phyloP scores from a whole-genome alignment of 1,140 invertebrate genomes.

The Brachionus asplanchnoidis region DNA sequence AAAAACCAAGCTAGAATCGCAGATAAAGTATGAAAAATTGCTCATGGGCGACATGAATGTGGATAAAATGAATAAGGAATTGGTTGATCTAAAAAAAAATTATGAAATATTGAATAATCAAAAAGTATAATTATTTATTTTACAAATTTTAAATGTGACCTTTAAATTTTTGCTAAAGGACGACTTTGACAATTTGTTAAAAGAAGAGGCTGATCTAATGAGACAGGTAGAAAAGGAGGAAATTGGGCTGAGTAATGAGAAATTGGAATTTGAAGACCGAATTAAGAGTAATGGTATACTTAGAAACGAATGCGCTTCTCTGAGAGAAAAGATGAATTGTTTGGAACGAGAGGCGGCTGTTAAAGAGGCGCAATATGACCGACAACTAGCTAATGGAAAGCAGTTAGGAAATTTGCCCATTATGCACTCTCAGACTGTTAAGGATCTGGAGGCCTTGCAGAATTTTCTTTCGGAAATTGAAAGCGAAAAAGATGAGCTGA shows the following conservation, averaged over 20 bases:
- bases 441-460: conserved; percentile 21
- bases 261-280: neutral
- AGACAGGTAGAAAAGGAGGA: neutral
- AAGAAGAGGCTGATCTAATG: neutral
- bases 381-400: conserved; percentile 14
- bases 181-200: neutral
- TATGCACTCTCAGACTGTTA: neutral
- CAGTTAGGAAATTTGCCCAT: conserved; percentile 2
- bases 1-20: neutral
- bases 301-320: neutral
- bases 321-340: neutral
- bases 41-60: neutral
- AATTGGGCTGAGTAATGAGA: neutral
- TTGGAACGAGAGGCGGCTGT: conserved; percentile 11
- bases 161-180: neutral
- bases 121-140: neutral
- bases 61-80: neutral
- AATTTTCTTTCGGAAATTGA: neutral
- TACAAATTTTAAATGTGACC: neutral
- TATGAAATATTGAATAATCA: conserved; percentile 8
- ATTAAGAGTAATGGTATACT: neutral
- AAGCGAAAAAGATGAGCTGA: conserved; percentile 33
- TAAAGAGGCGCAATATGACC: conserved; percentile 39
- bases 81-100: neutral
- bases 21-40: neutral